Conservation (phyloP, 2,888 invertebrate genomes). For the Temnothorax unifasciatus region DNA sequence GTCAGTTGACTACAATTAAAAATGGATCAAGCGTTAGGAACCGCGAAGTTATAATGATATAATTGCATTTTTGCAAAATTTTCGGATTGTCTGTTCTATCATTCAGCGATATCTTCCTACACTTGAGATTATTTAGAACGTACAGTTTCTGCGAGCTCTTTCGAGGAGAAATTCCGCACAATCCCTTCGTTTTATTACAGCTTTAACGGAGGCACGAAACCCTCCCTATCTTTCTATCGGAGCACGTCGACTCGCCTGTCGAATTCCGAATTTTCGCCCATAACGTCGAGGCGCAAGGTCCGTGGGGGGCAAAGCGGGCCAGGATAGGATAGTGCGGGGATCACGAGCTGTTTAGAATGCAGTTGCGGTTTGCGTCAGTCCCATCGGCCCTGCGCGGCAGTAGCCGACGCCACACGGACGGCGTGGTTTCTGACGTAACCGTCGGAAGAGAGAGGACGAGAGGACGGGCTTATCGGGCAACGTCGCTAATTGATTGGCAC, state of each 20-base stretch:
- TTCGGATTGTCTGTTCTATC: neutral
- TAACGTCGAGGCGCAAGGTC: constrained; percentile 27
- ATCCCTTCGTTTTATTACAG: constrained; percentile 26
- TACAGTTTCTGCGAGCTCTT: neutral
- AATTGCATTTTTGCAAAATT: neutral
- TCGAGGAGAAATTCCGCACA: neutral
- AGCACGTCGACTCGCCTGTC: constrained; percentile 43
- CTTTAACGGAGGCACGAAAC: constrained; percentile 19
- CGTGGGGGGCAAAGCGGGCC: neutral
- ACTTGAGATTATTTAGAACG: neutral
- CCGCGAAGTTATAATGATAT: neutral
- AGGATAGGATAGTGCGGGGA: constrained; percentile 66
- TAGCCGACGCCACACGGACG: constrained; percentile 45
- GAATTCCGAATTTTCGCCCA: constrained; percentile 55
- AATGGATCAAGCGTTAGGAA: neutral
- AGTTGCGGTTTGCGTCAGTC: constrained; percentile 77
- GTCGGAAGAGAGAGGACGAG: constrained; percentile 50
- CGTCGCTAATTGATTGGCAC: constrained; percentile 82
- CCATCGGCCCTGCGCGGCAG: constrained; percentile 71
- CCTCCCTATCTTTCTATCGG: constrained; percentile 24
- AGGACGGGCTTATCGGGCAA: constrained; percentile 62
- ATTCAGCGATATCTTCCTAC: neutral
- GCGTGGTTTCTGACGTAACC: constrained; percentile 59
- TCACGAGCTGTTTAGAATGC: constrained; percentile 81
- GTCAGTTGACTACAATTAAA: neutral